phyloP scores from a whole-genome alignment of 2,888 invertebrate genomes.

The Drosophila peninsularis region DNA sequence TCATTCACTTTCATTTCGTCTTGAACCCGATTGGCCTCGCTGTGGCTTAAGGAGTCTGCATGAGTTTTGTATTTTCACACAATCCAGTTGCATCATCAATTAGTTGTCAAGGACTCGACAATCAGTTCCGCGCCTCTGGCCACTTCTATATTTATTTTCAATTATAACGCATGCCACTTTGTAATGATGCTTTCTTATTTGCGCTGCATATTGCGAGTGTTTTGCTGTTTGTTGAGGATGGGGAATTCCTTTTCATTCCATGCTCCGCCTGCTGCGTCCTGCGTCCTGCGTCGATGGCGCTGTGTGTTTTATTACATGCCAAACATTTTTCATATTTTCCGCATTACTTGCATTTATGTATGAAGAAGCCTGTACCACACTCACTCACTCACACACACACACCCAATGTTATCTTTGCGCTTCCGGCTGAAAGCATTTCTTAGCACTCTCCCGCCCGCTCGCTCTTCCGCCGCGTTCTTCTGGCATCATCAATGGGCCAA shows the following conservation, averaged over 20 bases:
- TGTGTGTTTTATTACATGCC: constrained; percentile 66
- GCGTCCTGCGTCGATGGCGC: constrained; percentile 34
- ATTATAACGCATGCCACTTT: constrained; percentile 68
- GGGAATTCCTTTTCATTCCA: constrained; percentile 6
- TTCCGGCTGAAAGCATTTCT: constrained; percentile 82
- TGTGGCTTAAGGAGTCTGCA: neutral
- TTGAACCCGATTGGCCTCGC: neutral
- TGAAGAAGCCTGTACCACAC: constrained; percentile 65
- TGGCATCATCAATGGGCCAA: constrained; percentile 67
- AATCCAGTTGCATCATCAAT: constrained; percentile 62
- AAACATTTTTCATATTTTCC: constrained; percentile 78
- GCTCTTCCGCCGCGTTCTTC: constrained; percentile 28
- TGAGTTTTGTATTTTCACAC: constrained; percentile 18
- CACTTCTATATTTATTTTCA: constrained; percentile 69
- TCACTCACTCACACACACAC: constrained; percentile 32
- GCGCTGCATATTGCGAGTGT: constrained; percentile 51
- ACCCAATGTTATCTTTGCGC: constrained; percentile 76
- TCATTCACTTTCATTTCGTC: neutral
- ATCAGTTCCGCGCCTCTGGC: constrained; percentile 6
- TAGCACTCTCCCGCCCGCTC: constrained; percentile 43
- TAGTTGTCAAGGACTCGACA: constrained; percentile 43
- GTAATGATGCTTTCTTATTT: constrained; percentile 68
- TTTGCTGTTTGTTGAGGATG: neutral
- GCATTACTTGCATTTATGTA: constrained; percentile 78
- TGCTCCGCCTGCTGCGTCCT: constrained; percentile 30